phyloP scores from a whole-genome alignment of 2,113 vertebrate genomes.

The Forbesichthys agassizii region DNA sequence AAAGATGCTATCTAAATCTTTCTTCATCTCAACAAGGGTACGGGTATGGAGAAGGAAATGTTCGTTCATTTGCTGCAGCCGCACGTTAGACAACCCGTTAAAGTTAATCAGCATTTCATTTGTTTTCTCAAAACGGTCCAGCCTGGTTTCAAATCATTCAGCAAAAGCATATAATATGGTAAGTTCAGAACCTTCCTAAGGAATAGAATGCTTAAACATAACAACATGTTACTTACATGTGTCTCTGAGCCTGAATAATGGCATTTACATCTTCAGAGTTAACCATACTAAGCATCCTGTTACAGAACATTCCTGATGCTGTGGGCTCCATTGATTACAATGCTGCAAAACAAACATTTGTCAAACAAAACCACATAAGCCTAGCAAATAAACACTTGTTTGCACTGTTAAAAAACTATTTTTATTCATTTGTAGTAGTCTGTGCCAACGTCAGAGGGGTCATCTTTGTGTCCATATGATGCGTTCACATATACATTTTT shows the following conservation, averaged over 20 bases:
- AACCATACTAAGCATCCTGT: slow-evolving; percentile 95
- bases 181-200: too few relatives aligned
- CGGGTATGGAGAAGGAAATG: slow-evolving; percentile 90
- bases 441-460: too few relatives aligned
- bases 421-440: too few relatives aligned
- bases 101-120: slow-evolving; percentile 99
- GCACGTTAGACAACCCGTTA: slow-evolving; percentile 87
- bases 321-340: slow-evolving; percentile 82
- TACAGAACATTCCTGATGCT: slow-evolving; percentile 90
- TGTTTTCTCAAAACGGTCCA: slow-evolving; percentile 98
- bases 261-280: slow-evolving; percentile 94
- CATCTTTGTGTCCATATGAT: too few relatives aligned
- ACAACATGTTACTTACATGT: slow-evolving; percentile 84
- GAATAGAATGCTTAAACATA: not conserved
- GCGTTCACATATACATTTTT: too few relatives aligned
- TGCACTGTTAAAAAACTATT: too few relatives aligned
- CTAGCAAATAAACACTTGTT: not conserved
- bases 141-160: slow-evolving; percentile 71
- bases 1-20: slow-evolving; percentile 94
- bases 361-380: not conserved
- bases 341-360: slow-evolving; percentile 20
- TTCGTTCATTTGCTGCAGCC: slow-evolving; percentile 95
- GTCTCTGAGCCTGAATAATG: slow-evolving; percentile 96
- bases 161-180: slow-evolving; percentile 5
- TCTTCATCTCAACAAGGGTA: slow-evolving; percentile 93